These are phyloP conservation scores for Erythrolamprus reginae DNA, from an alignment of 2,113 vertebrate species.

Conservation along the genomic window DNA sequence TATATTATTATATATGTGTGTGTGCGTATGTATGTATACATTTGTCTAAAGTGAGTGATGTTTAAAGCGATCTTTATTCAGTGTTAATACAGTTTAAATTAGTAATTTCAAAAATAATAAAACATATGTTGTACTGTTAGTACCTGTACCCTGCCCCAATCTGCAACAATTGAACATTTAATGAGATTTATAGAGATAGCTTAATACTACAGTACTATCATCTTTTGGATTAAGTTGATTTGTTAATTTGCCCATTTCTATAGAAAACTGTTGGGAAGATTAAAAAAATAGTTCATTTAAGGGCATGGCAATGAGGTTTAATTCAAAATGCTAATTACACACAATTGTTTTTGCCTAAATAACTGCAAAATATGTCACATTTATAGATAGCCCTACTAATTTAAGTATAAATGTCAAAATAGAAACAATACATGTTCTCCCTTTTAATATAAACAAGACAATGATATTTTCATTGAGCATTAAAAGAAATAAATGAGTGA, in stretches of 20 bases:
- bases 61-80: neutral
- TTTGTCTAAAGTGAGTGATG: neutral
- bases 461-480: constrained; percentile 45
- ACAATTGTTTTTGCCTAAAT: neutral
- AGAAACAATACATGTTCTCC: constrained; percentile 13
- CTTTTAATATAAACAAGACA: constrained; percentile 29
- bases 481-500: constrained; percentile 59
- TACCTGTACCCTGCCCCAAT: neutral
- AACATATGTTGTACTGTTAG: constrained; percentile 33
- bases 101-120: constrained; percentile 8
- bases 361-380: neutral
- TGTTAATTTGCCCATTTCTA: neutral
- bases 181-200: neutral
- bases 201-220: neutral
- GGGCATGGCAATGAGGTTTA: neutral
- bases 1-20: too few relatives aligned
- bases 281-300: neutral
- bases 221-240: neutral
- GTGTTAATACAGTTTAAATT: neutral
- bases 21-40: too few relatives aligned
- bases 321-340: neutral
- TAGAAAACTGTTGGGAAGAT: neutral
- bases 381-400: neutral
- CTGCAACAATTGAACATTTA: constrained; percentile 41
- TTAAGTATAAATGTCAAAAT: neutral